Evolutionary conservation across 30 jellyfish, hydroid and myxozoan species (phyloP).

Genomic region (Nemopilema nomurai): DNA sequence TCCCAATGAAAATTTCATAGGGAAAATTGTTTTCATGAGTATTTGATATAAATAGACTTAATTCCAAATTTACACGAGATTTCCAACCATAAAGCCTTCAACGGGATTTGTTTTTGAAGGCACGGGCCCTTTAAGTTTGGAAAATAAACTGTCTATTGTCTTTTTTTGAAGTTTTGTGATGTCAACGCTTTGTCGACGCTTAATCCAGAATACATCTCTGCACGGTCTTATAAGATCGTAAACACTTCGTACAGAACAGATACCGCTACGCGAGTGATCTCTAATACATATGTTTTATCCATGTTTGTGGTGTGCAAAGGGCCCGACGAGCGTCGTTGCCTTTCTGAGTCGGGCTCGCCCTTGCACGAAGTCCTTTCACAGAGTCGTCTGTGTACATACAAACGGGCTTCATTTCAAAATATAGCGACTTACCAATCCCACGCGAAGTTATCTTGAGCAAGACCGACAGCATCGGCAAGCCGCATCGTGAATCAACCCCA

Average conservation of each 20-base stretch:
- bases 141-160: not conserved
- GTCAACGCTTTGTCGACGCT: constrained; percentile 7
- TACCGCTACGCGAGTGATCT: constrained; percentile 24
- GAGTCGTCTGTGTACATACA: constrained; percentile 6
- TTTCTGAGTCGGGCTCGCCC: constrained; percentile 39
- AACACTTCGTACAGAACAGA: constrained; percentile 15
- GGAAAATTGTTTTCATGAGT: not conserved
- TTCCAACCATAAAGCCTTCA: not conserved
- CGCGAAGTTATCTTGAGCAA: not conserved
- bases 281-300: constrained; percentile 22
- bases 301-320: constrained; percentile 24
- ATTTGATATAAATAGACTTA: not conserved
- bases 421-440: not conserved
- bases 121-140: not conserved
- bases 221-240: constrained; percentile 16
- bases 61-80: not conserved
- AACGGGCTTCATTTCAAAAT: not conserved
- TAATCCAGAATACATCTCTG: constrained; percentile 23
- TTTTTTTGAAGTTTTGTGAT: not conserved
- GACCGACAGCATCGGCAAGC: not conserved
- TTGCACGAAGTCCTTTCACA: constrained; percentile 23
- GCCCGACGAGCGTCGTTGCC: constrained; percentile 44
- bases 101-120: not conserved
- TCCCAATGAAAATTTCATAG: not conserved
- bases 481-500: not conserved